Evolutionary conservation across 2,797 vertebrate species (phyloP).

Genomic region (Philypnodon macrostomus): DNA sequence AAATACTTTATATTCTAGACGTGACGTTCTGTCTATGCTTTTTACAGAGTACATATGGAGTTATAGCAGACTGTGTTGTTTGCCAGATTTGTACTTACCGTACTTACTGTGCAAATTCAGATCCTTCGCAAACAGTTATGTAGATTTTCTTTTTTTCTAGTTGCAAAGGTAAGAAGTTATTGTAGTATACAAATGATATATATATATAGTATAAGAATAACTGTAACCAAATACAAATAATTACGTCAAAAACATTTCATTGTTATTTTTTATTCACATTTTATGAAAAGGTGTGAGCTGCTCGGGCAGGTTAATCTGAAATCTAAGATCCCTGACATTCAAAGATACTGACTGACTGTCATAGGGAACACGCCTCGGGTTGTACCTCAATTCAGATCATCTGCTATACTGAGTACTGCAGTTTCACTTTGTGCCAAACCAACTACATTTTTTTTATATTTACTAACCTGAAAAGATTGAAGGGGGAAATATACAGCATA

Average conservation of each 20-base stretch:
- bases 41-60: neutral
- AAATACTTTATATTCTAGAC: neutral
- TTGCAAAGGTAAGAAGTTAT: slow-evolving; percentile 3
- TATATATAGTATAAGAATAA: slow-evolving; percentile 5
- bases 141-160: slow-evolving; percentile 9
- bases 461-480: no score
- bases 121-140: slow-evolving; percentile 1
- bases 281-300: neutral
- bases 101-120: neutral
- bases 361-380: slow-evolving; percentile 10
- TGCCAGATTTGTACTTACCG: neutral
- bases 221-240: neutral
- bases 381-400: neutral
- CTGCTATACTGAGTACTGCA: neutral
- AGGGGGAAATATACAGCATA: no score
- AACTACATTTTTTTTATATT: neutral
- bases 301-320: slow-evolving; percentile 2
- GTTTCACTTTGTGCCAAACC: neutral
- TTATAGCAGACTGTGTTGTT: neutral
- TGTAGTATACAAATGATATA: slow-evolving; percentile 4
- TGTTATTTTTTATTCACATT: neutral
- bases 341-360: slow-evolving; percentile 7
- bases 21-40: neutral
- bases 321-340: slow-evolving; percentile 1
- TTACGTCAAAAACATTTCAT: neutral